phyloP scores from a whole-genome alignment of 2,888 invertebrate genomes.

The Cryptops parisi region DNA sequence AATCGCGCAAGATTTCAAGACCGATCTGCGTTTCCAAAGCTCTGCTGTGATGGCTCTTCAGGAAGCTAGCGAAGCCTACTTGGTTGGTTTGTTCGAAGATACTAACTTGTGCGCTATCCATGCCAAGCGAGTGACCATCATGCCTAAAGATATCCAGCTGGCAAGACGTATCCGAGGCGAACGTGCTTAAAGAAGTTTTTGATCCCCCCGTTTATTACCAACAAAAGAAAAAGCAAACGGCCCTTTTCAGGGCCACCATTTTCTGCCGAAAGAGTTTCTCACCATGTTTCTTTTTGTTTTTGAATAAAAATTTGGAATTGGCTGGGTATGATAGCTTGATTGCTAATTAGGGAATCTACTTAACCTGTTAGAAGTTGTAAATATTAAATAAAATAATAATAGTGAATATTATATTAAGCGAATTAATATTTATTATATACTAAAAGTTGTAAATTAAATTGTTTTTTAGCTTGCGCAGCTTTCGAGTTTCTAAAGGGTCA shows the following conservation, averaged over 20 bases:
- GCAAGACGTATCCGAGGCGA: slow-evolving; percentile 41
- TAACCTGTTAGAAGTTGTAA: too few relatives aligned
- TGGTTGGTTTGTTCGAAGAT: slow-evolving; percentile 55
- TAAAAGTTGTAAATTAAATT: too few relatives aligned
- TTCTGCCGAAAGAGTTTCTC: neutral
- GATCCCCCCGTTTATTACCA: too few relatives aligned
- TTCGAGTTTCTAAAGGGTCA: too few relatives aligned
- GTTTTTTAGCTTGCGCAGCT: too few relatives aligned
- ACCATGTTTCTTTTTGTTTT: too few relatives aligned
- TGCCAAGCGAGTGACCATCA: slow-evolving; percentile 41
- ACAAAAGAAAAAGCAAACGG: slow-evolving; percentile 11
- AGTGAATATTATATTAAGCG: too few relatives aligned
- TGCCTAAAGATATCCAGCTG: slow-evolving; percentile 47
- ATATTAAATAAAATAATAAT: too few relatives aligned
- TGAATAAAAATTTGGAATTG: too few relatives aligned
- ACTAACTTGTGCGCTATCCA: slow-evolving; percentile 41
- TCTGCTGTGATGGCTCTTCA: slow-evolving; percentile 33
- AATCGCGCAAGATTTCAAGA: slow-evolving; percentile 36
- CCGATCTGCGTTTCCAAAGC: slow-evolving; percentile 34
- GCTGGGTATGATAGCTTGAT: too few relatives aligned
- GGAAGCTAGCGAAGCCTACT: slow-evolving; percentile 40
- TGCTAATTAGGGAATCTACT: too few relatives aligned
- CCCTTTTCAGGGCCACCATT: slow-evolving; percentile 19
- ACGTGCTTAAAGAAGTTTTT: slow-evolving; percentile 37
- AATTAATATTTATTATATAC: too few relatives aligned